Percentiles rank a stretch among this genome's conserved stretches.
Evolutionary conservation across 2,113 vertebrate species (phyloP).

Genomic region (Lipotes vexillifer): DNA sequence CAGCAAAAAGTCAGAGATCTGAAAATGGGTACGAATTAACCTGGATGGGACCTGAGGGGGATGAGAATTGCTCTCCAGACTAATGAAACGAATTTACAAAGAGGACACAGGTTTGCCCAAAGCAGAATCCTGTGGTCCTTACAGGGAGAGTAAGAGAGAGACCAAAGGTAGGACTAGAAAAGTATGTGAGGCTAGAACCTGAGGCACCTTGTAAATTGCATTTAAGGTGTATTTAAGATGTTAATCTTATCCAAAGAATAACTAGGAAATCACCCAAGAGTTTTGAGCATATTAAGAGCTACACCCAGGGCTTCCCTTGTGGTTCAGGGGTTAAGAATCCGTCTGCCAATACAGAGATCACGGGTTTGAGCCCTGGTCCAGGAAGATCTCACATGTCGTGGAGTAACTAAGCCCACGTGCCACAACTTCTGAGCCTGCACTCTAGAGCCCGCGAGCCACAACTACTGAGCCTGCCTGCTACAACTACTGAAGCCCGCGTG

Average conservation of each 20-base stretch:
- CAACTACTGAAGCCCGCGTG: no score
- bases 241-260: background rate
- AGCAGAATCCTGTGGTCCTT: background rate
- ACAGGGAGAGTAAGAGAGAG: background rate
- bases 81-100: background rate
- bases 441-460: no score
- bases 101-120: background rate
- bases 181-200: background rate
- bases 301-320: no score
- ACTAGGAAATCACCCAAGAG: background rate
- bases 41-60: fast-evolving
- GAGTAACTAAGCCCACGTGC: no score
- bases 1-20: background rate
- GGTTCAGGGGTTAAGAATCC: no score
- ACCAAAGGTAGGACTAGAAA: background rate
- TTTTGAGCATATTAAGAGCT: background rate
- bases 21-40: background rate
- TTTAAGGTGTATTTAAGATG: background rate
- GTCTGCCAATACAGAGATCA: no score
- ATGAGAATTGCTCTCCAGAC: background rate
- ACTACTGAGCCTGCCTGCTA: no score
- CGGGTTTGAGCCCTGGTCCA: no score
- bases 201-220: background rate
- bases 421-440: no score
- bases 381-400: no score